phyloP scores from a whole-genome alignment of 2,888 invertebrate genomes.

The Rhagium mordax region DNA sequence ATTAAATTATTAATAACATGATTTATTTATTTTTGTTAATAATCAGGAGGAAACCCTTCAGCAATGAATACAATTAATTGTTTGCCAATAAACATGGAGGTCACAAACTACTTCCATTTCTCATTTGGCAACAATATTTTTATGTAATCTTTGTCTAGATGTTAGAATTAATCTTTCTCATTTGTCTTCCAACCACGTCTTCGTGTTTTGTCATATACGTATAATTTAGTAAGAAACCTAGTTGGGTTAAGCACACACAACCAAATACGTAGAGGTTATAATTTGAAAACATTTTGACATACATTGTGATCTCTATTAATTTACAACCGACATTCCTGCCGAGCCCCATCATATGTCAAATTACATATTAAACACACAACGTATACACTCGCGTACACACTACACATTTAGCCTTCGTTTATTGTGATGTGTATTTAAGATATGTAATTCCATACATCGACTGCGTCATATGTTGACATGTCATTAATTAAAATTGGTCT shows the following conservation, averaged over 20 bases:
- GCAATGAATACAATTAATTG: not conserved
- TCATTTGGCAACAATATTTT: constrained; percentile 14
- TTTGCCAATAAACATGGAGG: not conserved
- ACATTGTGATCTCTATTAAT: constrained; percentile 12
- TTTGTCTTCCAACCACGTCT: constrained; percentile 25
- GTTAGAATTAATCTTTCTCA: not conserved
- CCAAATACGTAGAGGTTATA: constrained; percentile 17
- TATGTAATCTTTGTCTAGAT: constrained; percentile 21
- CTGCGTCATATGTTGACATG: not conserved
- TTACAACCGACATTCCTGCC: constrained; percentile 22
- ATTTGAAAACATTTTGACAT: constrained; percentile 20
- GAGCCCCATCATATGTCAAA: constrained; percentile 23
- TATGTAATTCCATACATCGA: constrained; percentile 7
- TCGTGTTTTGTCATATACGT: not conserved
- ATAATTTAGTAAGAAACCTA: constrained; percentile 18
- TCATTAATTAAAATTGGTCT: not conserved
- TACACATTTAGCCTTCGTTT: constrained; percentile 7
- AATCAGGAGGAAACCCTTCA: not conserved
- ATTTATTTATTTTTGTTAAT: not conserved
- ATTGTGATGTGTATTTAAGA: constrained; percentile 10
- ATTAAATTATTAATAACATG: not conserved
- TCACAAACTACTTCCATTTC: not conserved
- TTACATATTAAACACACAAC: constrained; percentile 10
- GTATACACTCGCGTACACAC: not conserved
- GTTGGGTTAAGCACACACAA: constrained; percentile 24